Percentiles rank a stretch among this genome's conserved stretches.
Evolutionary conservation across 2,113 vertebrate genomes (phyloP).

Genomic region (Pimephales promelas): DNA sequence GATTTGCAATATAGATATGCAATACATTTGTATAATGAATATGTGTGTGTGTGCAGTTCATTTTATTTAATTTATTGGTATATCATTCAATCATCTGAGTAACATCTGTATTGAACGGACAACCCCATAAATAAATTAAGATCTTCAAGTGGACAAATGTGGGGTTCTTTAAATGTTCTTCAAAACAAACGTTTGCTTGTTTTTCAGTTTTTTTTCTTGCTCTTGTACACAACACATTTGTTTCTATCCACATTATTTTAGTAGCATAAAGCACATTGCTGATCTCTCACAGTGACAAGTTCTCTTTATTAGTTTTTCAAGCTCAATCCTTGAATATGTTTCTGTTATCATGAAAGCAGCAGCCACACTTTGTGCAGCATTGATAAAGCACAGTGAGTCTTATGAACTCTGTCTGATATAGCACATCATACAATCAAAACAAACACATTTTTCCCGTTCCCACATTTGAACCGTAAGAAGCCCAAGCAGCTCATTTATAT

Average conservation of each 20-base stretch:
- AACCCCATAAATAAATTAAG: no score
- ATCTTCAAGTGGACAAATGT: background rate
- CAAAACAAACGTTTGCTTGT: background rate
- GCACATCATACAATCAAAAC: background rate
- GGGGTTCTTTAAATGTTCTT: background rate
- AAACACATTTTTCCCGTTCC: constrained; percentile 6
- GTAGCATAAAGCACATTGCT: background rate
- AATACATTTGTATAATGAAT: no score
- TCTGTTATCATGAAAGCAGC: constrained; percentile 40
- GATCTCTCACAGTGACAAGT: background rate
- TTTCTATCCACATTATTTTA: background rate
- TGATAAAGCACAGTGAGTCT: constrained; percentile 17
- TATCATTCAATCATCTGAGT: no score
- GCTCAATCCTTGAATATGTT: background rate
- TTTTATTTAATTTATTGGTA: no score
- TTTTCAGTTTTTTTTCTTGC: background rate
- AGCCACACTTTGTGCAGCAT: background rate
- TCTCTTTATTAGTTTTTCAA: constrained; percentile 10
- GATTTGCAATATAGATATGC: no score
- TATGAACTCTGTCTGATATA: constrained; percentile 6
- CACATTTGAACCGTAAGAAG: constrained; percentile 1
- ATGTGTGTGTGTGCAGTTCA: no score
- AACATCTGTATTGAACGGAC: no score
- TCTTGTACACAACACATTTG: background rate
- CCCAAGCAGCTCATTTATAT: background rate